Evolutionary conservation across 2,797 vertebrate genomes (phyloP).

Genomic region (Cyprinodon diabolis): DNA sequence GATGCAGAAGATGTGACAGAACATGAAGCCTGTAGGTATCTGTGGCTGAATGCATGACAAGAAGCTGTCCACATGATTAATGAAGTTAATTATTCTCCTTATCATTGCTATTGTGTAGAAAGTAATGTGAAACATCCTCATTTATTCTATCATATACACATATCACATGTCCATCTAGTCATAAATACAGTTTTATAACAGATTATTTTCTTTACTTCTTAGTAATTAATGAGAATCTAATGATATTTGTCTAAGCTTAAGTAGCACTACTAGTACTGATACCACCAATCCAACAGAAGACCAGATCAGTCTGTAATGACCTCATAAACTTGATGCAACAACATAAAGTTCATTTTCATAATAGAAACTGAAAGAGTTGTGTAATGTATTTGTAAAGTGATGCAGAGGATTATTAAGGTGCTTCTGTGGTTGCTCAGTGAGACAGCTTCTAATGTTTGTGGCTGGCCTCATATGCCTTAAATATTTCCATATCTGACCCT

Average conservation of each 20-base stretch:
- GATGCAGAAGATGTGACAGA: not conserved
- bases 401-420: not conserved
- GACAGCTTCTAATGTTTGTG: not conserved
- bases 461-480: not conserved
- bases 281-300: not conserved
- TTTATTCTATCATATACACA: not conserved
- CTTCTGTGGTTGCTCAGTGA: conserved; percentile 16
- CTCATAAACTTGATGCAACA: not conserved
- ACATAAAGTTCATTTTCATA: not conserved
- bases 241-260: not conserved
- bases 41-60: not conserved
- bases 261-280: not conserved
- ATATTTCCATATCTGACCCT: not conserved
- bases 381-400: conserved; percentile 1
- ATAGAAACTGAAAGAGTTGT: not conserved
- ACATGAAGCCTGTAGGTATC: not conserved
- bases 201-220: not conserved
- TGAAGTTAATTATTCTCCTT: not conserved
- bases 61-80: not conserved
- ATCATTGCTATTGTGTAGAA: not conserved
- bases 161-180: not conserved
- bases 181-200: no score
- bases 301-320: not conserved
- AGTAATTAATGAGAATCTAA: no score
- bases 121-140: not conserved